These are phyloP conservation scores for Gymnocheta viridis DNA, from an alignment of 2,888 invertebrate species.

Conservation along the genomic window DNA sequence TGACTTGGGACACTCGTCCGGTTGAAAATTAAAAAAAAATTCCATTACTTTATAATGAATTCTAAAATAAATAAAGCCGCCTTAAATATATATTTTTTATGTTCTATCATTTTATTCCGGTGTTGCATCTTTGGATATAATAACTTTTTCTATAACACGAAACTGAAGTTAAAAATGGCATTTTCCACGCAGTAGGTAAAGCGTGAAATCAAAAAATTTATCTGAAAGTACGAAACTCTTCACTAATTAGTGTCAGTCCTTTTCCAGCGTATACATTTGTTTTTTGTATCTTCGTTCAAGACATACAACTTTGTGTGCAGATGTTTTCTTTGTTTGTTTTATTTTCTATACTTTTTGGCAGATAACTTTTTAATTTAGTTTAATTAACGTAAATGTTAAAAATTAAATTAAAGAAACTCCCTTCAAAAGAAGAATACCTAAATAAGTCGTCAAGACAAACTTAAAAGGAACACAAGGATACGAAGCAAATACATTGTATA, in stretches of 20 bases:
- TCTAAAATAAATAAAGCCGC: too few species aligned
- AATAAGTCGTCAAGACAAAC: neutral
- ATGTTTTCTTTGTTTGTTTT: conserved; percentile 10
- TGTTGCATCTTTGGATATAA: too few species aligned
- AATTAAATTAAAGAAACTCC: conserved; percentile 24
- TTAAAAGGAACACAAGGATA: neutral
- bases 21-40: too few species aligned
- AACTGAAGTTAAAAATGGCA: too few species aligned
- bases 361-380: conserved; percentile 69
- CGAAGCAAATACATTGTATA: neutral
- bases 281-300: neutral
- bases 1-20: too few species aligned
- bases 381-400: conserved; percentile 63
- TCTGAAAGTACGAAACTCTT: neutral
- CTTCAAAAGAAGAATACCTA: neutral
- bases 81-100: too few species aligned
- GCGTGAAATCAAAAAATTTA: neutral
- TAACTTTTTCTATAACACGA: too few species aligned
- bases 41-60: too few species aligned
- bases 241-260: neutral
- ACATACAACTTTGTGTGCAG: neutral
- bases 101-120: too few species aligned
- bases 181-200: too few species aligned
- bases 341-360: conserved; percentile 38
- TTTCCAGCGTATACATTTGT: neutral